Base-by-base conservation (phyloP, 2,113 vertebrate species). In the Notothenia rossii region DNA sequence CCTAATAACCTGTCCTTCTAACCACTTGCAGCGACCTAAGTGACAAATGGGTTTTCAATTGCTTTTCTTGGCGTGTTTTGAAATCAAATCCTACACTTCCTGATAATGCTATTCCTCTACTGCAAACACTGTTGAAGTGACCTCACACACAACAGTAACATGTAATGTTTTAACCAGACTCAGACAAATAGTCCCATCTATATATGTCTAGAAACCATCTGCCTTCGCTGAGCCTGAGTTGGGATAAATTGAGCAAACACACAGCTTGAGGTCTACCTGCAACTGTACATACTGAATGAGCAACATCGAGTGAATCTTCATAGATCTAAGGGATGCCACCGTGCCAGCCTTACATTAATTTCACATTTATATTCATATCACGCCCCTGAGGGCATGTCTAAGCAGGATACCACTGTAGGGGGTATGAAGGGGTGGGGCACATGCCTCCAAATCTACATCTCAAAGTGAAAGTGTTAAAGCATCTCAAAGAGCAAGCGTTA, bases 301-400 rank as follows among this genome's bases (percentile, higher is more conserved):
- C 33, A 82, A 29, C 54, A 60, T 69, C 11, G 14, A 84, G 55
- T 72, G 55, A 88, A 88, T 85, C 77, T 85, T 67, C 87, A 89
- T 77, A 84, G 22, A 89, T 88, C 68, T 85, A 59, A 88, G 15
- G 71, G 51, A 65, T 56, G 71, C 76, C 61, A 82, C 76, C 25
- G 25, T 43, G 14, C 22, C 72, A 73, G 67, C 64, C 64, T 74
- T 72, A 81, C 75, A 84, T 89, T 91, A 61, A 91, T 91, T 91
- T 85, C 71, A 81, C 43, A 87, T 93, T 86, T 75, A 81, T 76
- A 90, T 89, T 88, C 84, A 86, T 63, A 64, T 64, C 65, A 36
- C 67, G 64, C 61, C 78, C 88, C 73, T 25, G 54, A 77, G 85
- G 86, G 68, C 77, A 90, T 80, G 77, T 92, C 75, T 79, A 75